Evolutionary conservation across 1,140 invertebrate species (phyloP), one percentile per base, ranked within the genome.

Genomic region (Zaprionus nigranus): DNA sequence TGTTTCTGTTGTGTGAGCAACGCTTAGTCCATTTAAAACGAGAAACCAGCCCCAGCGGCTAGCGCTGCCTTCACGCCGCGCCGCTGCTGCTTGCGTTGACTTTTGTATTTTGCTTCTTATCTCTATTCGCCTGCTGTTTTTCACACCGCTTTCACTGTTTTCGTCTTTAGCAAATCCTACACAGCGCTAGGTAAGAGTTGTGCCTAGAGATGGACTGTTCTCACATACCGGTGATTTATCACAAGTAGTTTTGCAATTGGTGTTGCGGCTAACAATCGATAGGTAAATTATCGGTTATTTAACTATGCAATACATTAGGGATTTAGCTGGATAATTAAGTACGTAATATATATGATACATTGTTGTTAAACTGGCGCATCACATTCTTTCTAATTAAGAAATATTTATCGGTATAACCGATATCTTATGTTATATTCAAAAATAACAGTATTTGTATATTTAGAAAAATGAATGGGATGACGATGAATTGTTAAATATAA

Each of bases 51-150:
- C 36, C 51, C 69, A 77, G 75, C 70, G 69, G 62, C 75, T 73
- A 66, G 74, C 74, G 68, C 68, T 76, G 74, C 53, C 54, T 66
- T 72, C 20, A 72, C 68, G 62, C 57, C 51, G 61, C 46, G 68
- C 65, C 72, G 73, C 74, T 59, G 73, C 74, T 63, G 74, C 61
- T 76, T 58, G 58, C 62, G 53, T 71, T 68, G 68, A 64, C 57
- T 73, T 77, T 73, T 77, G 22, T 73, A 60, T 73, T 79, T 77
- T 65, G 74, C 77, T 79, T 79, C 78, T 79, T 79, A 79, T 79
- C 78, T 73, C 68, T 57, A 30, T 77, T 79, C 60, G 63, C 46
- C 20, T 72, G 57, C 51, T 49, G 64, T 77, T 76, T 77, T 79
- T 72, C 38, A 63, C 63, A 53, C 64, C 64, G 64, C 74, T 79